Base-by-base conservation (phyloP, 2,797 vertebrate species). In the Spea hammondii region DNA sequence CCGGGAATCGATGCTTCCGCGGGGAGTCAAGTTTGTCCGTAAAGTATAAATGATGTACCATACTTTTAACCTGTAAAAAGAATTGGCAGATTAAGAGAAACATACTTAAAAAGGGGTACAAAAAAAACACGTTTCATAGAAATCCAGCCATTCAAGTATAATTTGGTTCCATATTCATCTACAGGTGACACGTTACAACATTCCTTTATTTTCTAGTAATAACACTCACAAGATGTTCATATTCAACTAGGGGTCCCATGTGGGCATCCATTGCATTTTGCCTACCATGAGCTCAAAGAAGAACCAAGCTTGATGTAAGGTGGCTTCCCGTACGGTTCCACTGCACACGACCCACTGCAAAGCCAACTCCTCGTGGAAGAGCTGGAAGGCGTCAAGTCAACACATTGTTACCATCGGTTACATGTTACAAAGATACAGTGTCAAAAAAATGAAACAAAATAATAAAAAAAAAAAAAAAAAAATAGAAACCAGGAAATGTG, bases 281-380 rank as follows among this genome's bases (percentile, higher is more conserved):
- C 94, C 91, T 90, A 99, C 98, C 98, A 99, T 99, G 74, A 99
- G 92, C 85, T 99, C 98, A 79, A 99, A 99, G 92, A 99, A 99
- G 91, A 99, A 99, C 98, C 98, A 99, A 79, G 97, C 97, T 81
- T 99, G 97, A 48, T 99, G 98, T 0, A 99, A 91, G 62, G 97
- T 96, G 0, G 96, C 94, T 73, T 99, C 98, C 45, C 97, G 92
- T 74, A 99, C 97, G 0, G 94, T 95, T 65, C 98, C 97, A 70
- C 97, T 99, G 94, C 97, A 98, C 76, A 99, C 98, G 49, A 99
- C 98, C 98, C 98, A 99, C 89, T 99, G 98, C 65, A 99, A 89
- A 46, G 97, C 98, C 92, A 99, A 90, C 87, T 99, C 98, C 89
- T 98, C 98, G 0, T 99, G 98, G 82, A 99, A 98, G 85, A 99